Evolutionary conservation across 2,888 invertebrate genomes (phyloP).

Genomic region (Lumbricus terrestris): DNA sequence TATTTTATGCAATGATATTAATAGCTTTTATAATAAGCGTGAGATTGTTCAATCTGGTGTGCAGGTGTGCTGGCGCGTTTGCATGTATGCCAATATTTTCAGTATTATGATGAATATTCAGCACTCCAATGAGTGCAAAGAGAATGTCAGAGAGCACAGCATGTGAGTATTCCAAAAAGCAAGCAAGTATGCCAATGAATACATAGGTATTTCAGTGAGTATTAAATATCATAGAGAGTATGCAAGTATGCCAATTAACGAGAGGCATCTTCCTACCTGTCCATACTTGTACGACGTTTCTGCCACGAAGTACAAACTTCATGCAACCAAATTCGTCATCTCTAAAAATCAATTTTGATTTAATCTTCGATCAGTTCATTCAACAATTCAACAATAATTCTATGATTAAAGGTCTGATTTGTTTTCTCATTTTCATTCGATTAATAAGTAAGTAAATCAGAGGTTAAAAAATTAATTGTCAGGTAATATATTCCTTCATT

Average conservation of each 20-base stretch:
- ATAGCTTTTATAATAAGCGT: neutral
- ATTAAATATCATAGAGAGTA: neutral
- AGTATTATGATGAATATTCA: too few species aligned
- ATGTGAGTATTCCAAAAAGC: too few species aligned
- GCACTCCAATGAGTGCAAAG: neutral
- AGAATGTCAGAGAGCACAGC: too few species aligned
- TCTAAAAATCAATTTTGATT: neutral
- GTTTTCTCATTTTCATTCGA: too few species aligned
- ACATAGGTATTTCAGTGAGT: too few species aligned
- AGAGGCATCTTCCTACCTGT: neutral
- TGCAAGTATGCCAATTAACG: neutral
- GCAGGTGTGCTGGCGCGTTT: too few species aligned
- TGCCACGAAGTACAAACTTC: neutral
- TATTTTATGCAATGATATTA: too few species aligned
- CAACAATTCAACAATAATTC: neutral
- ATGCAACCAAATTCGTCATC: neutral
- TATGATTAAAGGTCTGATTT: too few species aligned
- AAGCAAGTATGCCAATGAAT: too few species aligned
- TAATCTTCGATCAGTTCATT: neutral
- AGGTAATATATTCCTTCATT: neutral
- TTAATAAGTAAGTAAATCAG: neutral
- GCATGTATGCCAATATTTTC: too few species aligned
- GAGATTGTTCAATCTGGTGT: neutral
- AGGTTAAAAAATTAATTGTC: too few species aligned
- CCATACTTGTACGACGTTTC: conserved; percentile 4